Percentiles rank a stretch among this genome's conserved stretches.
Conservation (phyloP, 2,888 invertebrate genomes). For the Osedax fenrisi region DNA sequence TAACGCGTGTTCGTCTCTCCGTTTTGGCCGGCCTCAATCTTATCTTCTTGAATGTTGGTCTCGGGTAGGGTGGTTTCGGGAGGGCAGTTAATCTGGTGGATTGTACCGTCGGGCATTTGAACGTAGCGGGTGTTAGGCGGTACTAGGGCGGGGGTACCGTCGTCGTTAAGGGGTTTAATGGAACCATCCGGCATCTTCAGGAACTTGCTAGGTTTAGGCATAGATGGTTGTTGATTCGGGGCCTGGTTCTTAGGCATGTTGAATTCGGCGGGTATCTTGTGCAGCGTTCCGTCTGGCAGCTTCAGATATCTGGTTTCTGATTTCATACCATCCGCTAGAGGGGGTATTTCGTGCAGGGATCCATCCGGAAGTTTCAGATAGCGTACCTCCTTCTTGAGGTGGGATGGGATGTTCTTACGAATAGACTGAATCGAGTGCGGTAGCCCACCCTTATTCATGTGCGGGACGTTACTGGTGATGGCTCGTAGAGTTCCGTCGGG, state of each 20-base stretch:
- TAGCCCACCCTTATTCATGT: neutral
- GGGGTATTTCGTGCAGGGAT: neutral
- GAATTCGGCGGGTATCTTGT: neutral
- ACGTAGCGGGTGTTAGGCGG: neutral
- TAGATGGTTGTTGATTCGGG: too few relatives aligned
- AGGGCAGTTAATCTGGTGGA: neutral
- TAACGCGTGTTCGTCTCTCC: neutral
- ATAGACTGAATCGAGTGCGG: neutral
- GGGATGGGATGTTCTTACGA: neutral
- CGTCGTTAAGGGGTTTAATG: neutral
- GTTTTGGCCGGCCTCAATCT: neutral
- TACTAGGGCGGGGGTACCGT: neutral
- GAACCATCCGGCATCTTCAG: neutral
- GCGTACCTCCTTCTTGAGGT: neutral
- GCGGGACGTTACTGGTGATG: neutral
- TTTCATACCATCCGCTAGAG: neutral
- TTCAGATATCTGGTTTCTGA: neutral
- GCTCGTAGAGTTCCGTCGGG: neutral
- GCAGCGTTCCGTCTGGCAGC: neutral
- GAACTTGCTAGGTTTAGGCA: neutral
- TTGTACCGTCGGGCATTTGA: conserved; percentile 14
- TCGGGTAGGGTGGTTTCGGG: neutral
- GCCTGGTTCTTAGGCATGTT: neutral
- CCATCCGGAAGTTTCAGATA: conserved; percentile 12
- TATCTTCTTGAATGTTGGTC: neutral